A percentile compares a stretch with the other conserved stretches of the same genome.
Evolutionary conservation across 2,797 vertebrate genomes (phyloP).

Genomic region (Mus caroli): DNA sequence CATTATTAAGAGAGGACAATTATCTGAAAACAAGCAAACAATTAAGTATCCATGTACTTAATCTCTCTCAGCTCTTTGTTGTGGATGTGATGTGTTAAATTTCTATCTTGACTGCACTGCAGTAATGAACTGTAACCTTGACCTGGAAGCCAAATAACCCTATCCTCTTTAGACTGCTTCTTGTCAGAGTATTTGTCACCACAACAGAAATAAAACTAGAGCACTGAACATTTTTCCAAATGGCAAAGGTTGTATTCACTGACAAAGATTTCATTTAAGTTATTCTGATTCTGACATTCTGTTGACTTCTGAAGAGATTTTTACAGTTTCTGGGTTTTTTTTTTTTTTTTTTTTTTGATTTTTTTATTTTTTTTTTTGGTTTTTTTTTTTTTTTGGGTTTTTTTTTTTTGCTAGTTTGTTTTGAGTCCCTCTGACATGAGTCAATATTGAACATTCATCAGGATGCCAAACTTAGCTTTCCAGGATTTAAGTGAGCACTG

Average conservation of each 20-base stretch:
- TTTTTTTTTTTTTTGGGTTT: too few relatives aligned
- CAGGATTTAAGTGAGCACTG: not conserved
- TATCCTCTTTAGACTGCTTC: not conserved
- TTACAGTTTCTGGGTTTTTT: not conserved
- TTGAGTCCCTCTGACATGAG: not conserved
- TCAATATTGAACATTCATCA: not conserved
- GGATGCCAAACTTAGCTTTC: not conserved
- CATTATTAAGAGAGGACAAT: not conserved
- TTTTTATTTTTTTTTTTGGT: not conserved
- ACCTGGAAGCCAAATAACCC: not conserved
- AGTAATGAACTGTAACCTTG: not conserved
- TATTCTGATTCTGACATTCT: not conserved
- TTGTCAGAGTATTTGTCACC: not conserved
- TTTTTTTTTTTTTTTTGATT: not conserved
- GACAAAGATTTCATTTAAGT: not conserved
- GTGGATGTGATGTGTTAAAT: not conserved
- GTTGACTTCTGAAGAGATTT: not conserved
- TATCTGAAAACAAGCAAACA: not conserved
- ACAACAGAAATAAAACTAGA: not conserved
- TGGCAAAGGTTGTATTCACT: not conserved
- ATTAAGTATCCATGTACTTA: too few relatives aligned
- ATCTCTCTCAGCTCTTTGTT: not conserved
- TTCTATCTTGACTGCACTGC: not conserved
- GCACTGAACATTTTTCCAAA: not conserved
- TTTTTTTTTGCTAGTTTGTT: too few relatives aligned